Evolutionary conservation across 2,113 vertebrate species (phyloP), one percentile per base, ranked within the genome.

Genomic region (Strix uralensis): DNA sequence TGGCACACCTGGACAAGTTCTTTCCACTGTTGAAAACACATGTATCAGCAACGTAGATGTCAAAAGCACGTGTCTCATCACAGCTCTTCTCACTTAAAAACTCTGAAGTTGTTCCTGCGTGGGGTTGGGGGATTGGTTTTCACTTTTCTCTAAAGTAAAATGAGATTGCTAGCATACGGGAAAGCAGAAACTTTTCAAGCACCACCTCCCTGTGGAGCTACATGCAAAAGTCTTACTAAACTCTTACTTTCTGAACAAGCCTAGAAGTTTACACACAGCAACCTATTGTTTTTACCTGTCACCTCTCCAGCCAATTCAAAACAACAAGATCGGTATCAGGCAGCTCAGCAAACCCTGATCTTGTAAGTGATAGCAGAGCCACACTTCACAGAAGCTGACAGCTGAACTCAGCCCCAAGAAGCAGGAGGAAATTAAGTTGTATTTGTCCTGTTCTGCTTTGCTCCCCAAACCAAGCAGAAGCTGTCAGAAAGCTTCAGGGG

Each of bases 41-140:
- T 0, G 7, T 21, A 79, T 29, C 27, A 22, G 40, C 40, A 81
- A 58, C 0, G 1, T 13, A 55, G 54, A 47, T 1, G 4, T 5
- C 49, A 88, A 74, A 81, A 55, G 8, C 29, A 22, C 38, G n/a
- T 52, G 55, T 57, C 78, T 81, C 70, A 36, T 30, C 58, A 23
- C 44, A 75, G 34, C 15, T 82, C 51, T 49, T 70, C 34, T 75
- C 73, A 70, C n/a, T 62, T 7, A 38, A 49, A 38, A 82, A 62
- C 22, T 20, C 62, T 9, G 11, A 52, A 70, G 54, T 19, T 77
- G 9, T 7, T 63, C 14, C 62, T 81, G 11, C 7, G 23, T 11
- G 70, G 20, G 40, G 23, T 2, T 93, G 13, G 23, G 22, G 16
- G 34, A 70, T 3, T 17, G 10, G 7, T 4, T 7, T 86, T 62